These are phyloP conservation scores for Hypolimnas misippus DNA, from an alignment of 2,888 invertebrate species.

Conservation along the genomic window DNA sequence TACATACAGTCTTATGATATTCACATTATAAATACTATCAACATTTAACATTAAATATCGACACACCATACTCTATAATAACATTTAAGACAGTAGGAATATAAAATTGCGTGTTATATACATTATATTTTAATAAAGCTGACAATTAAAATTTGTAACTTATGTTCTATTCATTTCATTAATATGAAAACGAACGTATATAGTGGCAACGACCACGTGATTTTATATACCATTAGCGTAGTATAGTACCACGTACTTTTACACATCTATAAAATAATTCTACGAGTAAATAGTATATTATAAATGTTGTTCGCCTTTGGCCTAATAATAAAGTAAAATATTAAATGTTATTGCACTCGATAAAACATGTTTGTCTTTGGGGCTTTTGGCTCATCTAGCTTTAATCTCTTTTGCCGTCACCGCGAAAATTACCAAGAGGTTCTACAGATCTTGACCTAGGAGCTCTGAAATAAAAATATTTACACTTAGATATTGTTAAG, in stretches of 20 bases:
- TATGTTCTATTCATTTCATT: conserved; percentile 21
- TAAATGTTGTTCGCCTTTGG: conserved; percentile 66
- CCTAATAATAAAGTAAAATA: conserved; percentile 60
- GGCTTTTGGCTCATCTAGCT: conserved; percentile 50
- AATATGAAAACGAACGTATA: conserved; percentile 27
- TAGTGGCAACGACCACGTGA: conserved; percentile 49
- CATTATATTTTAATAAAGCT: conserved; percentile 38
- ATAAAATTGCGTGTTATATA: conserved; percentile 37
- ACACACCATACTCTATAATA: conserved; percentile 28
- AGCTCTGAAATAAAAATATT: conserved; percentile 69
- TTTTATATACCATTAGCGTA: conserved; percentile 47
- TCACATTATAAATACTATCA: conserved; percentile 57
- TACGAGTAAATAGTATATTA: conserved; percentile 37
- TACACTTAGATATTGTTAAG: neutral
- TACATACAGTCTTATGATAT: conserved; percentile 75
- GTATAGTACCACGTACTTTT: conserved; percentile 51
- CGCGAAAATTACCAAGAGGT: conserved; percentile 78
- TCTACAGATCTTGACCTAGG: conserved; percentile 84
- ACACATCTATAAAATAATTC: conserved; percentile 44
- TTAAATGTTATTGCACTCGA: conserved; percentile 70
- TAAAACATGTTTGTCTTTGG: conserved; percentile 63
- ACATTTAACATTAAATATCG: conserved; percentile 37
- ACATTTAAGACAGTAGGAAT: conserved; percentile 27
- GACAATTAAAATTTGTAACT: conserved; percentile 32
- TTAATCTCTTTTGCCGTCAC: conserved; percentile 72